phyloP scores from a whole-genome alignment of 1,140 invertebrate species.

The Lysiphlebus fabarum region DNA sequence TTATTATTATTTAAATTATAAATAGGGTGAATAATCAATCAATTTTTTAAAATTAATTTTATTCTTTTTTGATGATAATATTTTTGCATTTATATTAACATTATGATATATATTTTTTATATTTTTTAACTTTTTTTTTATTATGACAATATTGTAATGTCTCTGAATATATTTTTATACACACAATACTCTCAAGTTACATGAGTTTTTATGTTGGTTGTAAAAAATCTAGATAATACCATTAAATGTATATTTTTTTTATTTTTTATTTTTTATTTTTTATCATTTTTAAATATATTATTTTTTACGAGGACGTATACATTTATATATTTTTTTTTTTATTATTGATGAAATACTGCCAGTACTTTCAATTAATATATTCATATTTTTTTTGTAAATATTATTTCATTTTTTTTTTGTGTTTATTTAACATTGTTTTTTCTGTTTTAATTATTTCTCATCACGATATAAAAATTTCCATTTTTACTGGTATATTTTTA shows the following conservation, averaged over 20 bases:
- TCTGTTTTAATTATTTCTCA: too few relatives aligned
- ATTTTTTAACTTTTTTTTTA: slow-evolving; percentile 18
- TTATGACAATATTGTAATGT: slow-evolving; percentile 21
- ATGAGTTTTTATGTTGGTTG: slow-evolving; percentile 25
- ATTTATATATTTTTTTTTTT: too few relatives aligned
- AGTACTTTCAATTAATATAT: too few relatives aligned
- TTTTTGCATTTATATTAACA: too few relatives aligned
- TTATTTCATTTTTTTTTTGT: not conserved
- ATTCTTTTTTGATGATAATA: too few relatives aligned
- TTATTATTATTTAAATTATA: too few relatives aligned
- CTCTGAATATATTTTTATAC: slow-evolving; percentile 25
- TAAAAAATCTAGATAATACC: slow-evolving; percentile 14
- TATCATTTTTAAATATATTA: not conserved
- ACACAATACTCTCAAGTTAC: slow-evolving; percentile 25
- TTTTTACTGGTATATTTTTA: too few relatives aligned
- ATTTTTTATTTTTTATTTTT: not conserved
- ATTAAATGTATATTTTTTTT: not conserved
- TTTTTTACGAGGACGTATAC: not conserved
- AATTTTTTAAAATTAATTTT: too few relatives aligned
- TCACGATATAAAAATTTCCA: too few relatives aligned
- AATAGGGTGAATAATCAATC: too few relatives aligned
- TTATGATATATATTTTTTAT: slow-evolving; percentile 21
- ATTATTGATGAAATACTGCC: too few relatives aligned
- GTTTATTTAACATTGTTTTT: too few relatives aligned
- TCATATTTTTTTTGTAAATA: slow-evolving; percentile 1